Evolutionary conservation across 1,140 invertebrate genomes (phyloP), one percentile per base, ranked within the genome.

Genomic region (Acromyrmex echinatior): DNA sequence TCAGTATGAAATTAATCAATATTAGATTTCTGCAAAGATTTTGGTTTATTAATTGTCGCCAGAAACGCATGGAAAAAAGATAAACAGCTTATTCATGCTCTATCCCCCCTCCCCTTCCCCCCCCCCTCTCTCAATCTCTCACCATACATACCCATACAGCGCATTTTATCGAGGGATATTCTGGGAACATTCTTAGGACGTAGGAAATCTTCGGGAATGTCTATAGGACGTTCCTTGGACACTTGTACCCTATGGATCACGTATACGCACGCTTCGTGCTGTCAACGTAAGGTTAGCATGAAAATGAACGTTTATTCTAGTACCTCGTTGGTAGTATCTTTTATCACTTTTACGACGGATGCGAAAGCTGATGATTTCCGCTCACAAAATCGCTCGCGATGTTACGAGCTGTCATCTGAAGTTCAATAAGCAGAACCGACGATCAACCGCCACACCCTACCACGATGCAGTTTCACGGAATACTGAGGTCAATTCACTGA

Each of bases 401-500:
- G n/a, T 56, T 28, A 25, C 66, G 16, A 66, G 25, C 74, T 63
- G 73, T 85, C 88, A 90, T 85, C 60, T 39, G 45, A 90, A 16
- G n/a, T 21, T 49, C 21, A 21, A 14, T 9, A 9, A 21, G 49
- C 49, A 49, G 12, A 14, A 25, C 39, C 14, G 39, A 21, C 21
- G 39, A 21, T 28, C n/a, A 16, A 49, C 25, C 1, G 18, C 62
- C 6, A 2, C 62, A 87, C 60, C 79, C 18, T 86, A 65, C 14
- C 60, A 31, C 79, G 31, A 73, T 86, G 60, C 35, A 79, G 58
- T 71, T 65, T 79, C 66, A 68, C 58, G 63, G 80, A 81, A 35
- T 14, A 90, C 86, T 89, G 82, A 63, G 81, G 85, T 86, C 80
- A 86, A 87, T 87, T 89, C 86, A 53, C 63, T 78, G 74, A 90